Evolutionary conservation across 2,797 vertebrate genomes (phyloP).

Genomic region (Alauda arvensis): DNA sequence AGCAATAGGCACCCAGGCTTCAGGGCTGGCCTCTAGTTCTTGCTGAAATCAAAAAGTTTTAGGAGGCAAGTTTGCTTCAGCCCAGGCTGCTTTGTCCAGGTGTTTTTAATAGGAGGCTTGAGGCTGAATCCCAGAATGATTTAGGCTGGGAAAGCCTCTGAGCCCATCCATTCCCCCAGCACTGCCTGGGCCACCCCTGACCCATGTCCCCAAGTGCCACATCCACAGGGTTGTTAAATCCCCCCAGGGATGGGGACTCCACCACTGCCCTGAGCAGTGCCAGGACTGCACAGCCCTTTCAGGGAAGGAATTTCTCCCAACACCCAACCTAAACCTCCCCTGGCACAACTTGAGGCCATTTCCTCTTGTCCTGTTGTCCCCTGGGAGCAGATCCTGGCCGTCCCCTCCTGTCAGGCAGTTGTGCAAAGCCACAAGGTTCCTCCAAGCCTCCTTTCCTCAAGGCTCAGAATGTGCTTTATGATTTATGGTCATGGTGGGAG

Average conservation of each 20-base stretch:
- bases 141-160: not conserved
- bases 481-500: rapidly evolving
- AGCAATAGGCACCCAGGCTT: not conserved
- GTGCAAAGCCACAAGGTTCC: not conserved
- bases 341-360: not conserved
- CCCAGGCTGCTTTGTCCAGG: not conserved
- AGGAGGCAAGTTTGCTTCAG: not conserved
- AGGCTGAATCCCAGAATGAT: not conserved
- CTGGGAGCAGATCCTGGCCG: not conserved
- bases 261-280: not conserved
- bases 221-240: not conserved
- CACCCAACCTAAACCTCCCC: not conserved
- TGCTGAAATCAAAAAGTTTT: not conserved
- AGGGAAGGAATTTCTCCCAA: not conserved
- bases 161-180: not conserved
- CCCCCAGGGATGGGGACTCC: not conserved
- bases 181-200: not conserved
- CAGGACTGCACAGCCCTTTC: not conserved
- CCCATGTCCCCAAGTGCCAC: not conserved
- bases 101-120: not conserved
- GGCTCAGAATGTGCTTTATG: not conserved
- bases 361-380: not conserved
- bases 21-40: not conserved
- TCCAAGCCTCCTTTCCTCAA: not conserved
- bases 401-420: not conserved